Evolutionary conservation across 2,797 vertebrate genomes (phyloP).

Genomic region (Lutra lutra): DNA sequence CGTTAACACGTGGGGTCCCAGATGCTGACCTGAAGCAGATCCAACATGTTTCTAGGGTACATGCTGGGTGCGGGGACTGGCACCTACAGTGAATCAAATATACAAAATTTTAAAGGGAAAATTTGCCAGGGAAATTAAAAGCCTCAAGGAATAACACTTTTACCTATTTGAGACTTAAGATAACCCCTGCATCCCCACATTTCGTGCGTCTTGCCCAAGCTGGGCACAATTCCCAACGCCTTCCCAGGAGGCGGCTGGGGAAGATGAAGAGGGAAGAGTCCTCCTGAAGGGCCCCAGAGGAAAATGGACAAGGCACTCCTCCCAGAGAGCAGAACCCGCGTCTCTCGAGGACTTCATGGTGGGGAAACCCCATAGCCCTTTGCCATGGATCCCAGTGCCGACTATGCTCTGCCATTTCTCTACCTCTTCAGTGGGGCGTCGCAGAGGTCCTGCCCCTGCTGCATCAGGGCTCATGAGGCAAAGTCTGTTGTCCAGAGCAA

Average conservation of each 20-base stretch:
- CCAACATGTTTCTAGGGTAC: neutral
- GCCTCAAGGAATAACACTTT: neutral
- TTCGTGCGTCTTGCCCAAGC: neutral
- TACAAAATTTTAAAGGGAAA: too few species aligned
- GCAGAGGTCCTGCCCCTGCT: neutral
- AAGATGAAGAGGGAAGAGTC: neutral
- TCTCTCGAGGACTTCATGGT: neutral
- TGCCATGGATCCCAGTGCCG: rapidly evolving
- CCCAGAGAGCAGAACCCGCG: neutral
- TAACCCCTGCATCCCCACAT: neutral
- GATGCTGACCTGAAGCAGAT: too few species aligned
- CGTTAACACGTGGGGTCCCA: neutral
- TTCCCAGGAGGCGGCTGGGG: too few species aligned
- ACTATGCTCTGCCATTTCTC: neutral
- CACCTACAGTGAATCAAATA: neutral
- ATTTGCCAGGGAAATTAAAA: neutral
- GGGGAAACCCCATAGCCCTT: neutral
- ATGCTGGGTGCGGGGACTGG: too few species aligned
- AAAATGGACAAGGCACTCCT: neutral
- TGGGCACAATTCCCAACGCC: neutral
- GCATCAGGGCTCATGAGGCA: too few species aligned
- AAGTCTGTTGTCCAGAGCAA: neutral
- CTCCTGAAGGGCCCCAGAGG: too few species aligned
- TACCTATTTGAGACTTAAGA: neutral
- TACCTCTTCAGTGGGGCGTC: neutral